A percentile compares a stretch with the other conserved stretches of the same genome.
phyloP scores from a whole-genome alignment of 2,113 vertebrate genomes.

The Nerophis ophidion region DNA sequence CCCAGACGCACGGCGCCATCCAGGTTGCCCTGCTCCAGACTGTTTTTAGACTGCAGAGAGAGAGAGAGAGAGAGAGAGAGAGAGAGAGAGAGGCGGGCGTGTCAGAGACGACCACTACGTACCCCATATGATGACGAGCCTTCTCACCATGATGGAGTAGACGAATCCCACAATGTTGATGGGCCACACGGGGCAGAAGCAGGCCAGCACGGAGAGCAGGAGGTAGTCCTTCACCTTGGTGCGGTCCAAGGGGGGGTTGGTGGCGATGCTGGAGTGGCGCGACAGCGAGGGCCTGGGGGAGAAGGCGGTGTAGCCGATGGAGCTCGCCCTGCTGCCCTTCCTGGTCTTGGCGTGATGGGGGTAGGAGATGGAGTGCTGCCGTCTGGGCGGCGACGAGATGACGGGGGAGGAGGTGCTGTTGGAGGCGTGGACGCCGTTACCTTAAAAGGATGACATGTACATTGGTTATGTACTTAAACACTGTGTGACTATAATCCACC shows the following conservation, averaged over 20 bases:
- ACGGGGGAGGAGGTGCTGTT: slow-evolving; percentile 52
- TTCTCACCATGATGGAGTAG: slow-evolving; percentile 86
- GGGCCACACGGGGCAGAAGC: slow-evolving; percentile 91
- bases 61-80: slow-evolving; percentile 10
- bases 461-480: no score
- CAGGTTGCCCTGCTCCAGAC: slow-evolving; percentile 85
- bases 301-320: slow-evolving; percentile 74
- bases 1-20: slow-evolving; percentile 87
- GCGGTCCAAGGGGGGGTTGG: slow-evolving; percentile 69
- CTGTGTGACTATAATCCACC: no score
- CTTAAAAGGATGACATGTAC: slow-evolving; percentile 36
- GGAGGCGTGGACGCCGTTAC: slow-evolving; percentile 56
- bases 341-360: slow-evolving; percentile 67
- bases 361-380: slow-evolving; percentile 70
- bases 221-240: slow-evolving; percentile 88
- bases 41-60: slow-evolving; percentile 79
- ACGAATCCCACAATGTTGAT: slow-evolving; percentile 91
- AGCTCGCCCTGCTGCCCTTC: slow-evolving; percentile 71
- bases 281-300: slow-evolving; percentile 82
- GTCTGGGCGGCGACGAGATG: slow-evolving; percentile 70
- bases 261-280: slow-evolving; percentile 79
- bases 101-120: not conserved
- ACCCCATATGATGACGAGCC: not conserved
- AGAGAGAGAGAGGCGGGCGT: not conserved
- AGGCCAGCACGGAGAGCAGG: slow-evolving; percentile 82